Percentiles rank a stretch among this genome's conserved stretches.
phyloP scores from a whole-genome alignment of 2,113 vertebrate genomes.

The Chaenogobius annularis region DNA sequence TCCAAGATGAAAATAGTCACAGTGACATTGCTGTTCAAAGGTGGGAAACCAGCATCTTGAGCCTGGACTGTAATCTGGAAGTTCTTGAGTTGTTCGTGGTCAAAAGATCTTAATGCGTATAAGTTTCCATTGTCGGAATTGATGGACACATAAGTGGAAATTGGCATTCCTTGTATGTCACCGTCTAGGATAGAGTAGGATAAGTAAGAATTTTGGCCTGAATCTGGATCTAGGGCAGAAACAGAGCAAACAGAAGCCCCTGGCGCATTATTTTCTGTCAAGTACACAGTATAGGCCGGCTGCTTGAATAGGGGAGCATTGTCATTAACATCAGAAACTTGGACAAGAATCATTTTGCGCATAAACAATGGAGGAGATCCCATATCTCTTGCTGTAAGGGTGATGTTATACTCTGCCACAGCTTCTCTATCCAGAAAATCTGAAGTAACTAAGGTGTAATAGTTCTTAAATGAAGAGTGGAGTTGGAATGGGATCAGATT shows the following conservation, averaged over 20 bases:
- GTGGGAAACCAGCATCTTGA: slow-evolving; percentile 81
- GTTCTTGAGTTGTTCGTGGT: slow-evolving; percentile 84
- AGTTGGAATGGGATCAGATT: slow-evolving; percentile 81
- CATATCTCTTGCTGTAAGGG: slow-evolving; percentile 78
- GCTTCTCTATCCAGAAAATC: slow-evolving; percentile 82
- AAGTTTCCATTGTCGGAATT: slow-evolving; percentile 86
- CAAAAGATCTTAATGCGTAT: slow-evolving; percentile 85
- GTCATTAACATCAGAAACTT: slow-evolving; percentile 83
- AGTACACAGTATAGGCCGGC: slow-evolving; percentile 80
- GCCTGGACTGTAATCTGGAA: slow-evolving; percentile 82
- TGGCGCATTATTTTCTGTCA: slow-evolving; percentile 85
- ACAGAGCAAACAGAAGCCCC: slow-evolving; percentile 84
- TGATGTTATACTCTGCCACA: slow-evolving; percentile 80
- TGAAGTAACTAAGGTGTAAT: slow-evolving; percentile 84
- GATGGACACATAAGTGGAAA: slow-evolving; percentile 84
- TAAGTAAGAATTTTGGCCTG: slow-evolving; percentile 80
- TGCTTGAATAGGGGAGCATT: slow-evolving; percentile 83
- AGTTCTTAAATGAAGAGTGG: slow-evolving; percentile 85
- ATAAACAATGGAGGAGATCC: slow-evolving; percentile 80
- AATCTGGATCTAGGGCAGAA: slow-evolving; percentile 79
- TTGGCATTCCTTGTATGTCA: slow-evolving; percentile 78
- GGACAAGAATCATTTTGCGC: slow-evolving; percentile 73
- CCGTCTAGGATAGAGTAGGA: slow-evolving; percentile 80
- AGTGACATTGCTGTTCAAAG: slow-evolving; percentile 75
- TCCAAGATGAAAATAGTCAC: slow-evolving; percentile 82